Conservation (phyloP, 2,888 invertebrate genomes). For the Machimus atricapillus region DNA sequence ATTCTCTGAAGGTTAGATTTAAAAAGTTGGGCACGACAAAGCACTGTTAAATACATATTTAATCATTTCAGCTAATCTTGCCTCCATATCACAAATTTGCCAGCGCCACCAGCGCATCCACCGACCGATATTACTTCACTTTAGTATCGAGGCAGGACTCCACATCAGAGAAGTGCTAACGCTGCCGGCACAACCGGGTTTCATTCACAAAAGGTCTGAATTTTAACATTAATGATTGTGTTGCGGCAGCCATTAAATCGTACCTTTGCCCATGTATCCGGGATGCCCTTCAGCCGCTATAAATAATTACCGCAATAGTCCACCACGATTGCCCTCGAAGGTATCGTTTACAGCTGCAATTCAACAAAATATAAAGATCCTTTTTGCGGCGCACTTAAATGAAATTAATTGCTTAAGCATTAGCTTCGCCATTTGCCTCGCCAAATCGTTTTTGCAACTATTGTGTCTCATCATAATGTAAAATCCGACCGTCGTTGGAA, state of each 20-base stretch:
- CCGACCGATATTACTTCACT: no score
- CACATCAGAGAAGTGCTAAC: no score
- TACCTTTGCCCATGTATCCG: background rate
- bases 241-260: constrained; percentile 18
- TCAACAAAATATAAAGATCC: constrained; percentile 24
- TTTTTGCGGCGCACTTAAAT: constrained; percentile 18
- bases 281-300: background rate
- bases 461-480: constrained; percentile 31
- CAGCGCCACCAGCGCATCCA: no score
- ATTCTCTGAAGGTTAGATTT: no score
- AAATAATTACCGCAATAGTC: constrained; percentile 13
- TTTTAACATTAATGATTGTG: constrained; percentile 35
- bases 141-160: no score
- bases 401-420: constrained; percentile 14
- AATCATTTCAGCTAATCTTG: no score
- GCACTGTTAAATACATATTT: no score
- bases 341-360: constrained; percentile 28
- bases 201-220: background rate
- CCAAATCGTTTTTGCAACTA: constrained; percentile 27
- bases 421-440: constrained; percentile 15
- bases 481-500: background rate
- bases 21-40: no score
- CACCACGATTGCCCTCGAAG: constrained; percentile 17
- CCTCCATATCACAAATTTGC: no score
- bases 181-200: background rate